Percentiles rank a stretch among this genome's conserved stretches.
Evolutionary conservation across 2,797 vertebrate genomes (phyloP).

Genomic region (Rhadinocentrus ornatus): DNA sequence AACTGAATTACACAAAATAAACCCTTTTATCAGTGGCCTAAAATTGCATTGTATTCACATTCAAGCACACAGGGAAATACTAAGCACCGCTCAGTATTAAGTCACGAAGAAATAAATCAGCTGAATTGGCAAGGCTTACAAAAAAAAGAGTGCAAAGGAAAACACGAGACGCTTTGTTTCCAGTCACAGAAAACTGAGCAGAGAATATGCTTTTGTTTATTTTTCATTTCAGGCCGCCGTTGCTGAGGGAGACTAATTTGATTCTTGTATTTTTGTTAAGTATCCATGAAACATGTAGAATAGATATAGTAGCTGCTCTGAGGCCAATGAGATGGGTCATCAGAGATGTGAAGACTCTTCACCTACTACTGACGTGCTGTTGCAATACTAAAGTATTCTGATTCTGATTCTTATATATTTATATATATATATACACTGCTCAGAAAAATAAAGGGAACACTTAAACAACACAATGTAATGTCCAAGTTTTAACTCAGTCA

Average conservation of each 20-base stretch:
- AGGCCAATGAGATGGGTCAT: constrained; percentile 44
- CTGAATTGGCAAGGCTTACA: constrained; percentile 31
- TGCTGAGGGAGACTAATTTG: constrained; percentile 33
- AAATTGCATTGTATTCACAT: constrained; percentile 10
- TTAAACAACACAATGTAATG: too few species aligned
- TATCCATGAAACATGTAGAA: constrained; percentile 67
- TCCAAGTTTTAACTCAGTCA: too few species aligned
- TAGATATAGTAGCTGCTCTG: constrained; percentile 17
- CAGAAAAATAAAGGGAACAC: too few species aligned
- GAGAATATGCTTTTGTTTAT: constrained; percentile 42
- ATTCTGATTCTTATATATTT: too few species aligned
- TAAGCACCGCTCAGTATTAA: constrained; percentile 29
- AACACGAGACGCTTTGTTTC: constrained; percentile 44
- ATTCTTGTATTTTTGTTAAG: constrained; percentile 69
- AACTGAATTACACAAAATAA: constrained; percentile 14
- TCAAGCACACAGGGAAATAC: constrained; percentile 15
- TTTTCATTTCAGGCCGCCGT: constrained; percentile 45
- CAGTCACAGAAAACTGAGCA: constrained; percentile 33
- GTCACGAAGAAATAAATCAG: constrained; percentile 27
- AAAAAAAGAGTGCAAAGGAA: constrained; percentile 11
- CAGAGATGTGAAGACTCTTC: constrained; percentile 48
- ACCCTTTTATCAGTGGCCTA: constrained; percentile 8
- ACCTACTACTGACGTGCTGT: constrained; percentile 37
- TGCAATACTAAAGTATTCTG: too few species aligned
- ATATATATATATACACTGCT: too few species aligned